These are phyloP conservation scores for Heteropelma amictum DNA, from an alignment of 2,888 invertebrate species.

Conservation along the genomic window DNA sequence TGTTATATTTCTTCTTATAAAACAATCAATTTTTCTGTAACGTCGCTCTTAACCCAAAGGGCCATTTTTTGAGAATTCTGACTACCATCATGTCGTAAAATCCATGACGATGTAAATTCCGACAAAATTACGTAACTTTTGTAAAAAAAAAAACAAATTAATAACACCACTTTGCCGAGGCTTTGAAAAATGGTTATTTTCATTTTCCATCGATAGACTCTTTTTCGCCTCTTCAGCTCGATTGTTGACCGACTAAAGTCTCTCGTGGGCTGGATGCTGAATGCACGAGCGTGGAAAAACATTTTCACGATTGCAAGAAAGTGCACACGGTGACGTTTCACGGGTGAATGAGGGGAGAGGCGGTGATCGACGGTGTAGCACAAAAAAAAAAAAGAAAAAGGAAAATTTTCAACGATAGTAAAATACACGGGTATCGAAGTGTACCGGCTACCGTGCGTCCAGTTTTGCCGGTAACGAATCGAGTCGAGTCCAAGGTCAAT, in stretches of 20 bases:
- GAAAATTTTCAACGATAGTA: no score
- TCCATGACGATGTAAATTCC: no score
- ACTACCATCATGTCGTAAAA: no score
- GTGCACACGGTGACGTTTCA: slow-evolving; percentile 44
- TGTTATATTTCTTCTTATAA: neutral
- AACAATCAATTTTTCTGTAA: no score
- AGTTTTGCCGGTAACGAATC: slow-evolving; percentile 53
- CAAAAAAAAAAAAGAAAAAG: no score
- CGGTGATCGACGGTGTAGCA: slow-evolving; percentile 15
- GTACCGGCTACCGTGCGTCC: slow-evolving; percentile 41
- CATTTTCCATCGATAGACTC: neutral
- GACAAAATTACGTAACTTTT: no score
- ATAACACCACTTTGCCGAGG: no score
- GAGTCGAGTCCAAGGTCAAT: slow-evolving; percentile 64
- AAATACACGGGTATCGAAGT: neutral
- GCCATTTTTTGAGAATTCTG: no score
- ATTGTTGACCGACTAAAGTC: slow-evolving; percentile 17
- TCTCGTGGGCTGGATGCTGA: slow-evolving; percentile 20
- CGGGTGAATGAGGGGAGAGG: slow-evolving; percentile 55
- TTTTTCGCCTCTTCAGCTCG: slow-evolving; percentile 1
- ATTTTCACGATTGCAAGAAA: slow-evolving; percentile 48
- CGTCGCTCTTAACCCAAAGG: no score
- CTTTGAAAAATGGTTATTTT: no score
- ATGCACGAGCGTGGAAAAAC: slow-evolving; percentile 10
- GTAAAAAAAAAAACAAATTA: no score